Base-by-base conservation (phyloP, 2,113 vertebrate genomes). In the Semnornis frantzii region DNA sequence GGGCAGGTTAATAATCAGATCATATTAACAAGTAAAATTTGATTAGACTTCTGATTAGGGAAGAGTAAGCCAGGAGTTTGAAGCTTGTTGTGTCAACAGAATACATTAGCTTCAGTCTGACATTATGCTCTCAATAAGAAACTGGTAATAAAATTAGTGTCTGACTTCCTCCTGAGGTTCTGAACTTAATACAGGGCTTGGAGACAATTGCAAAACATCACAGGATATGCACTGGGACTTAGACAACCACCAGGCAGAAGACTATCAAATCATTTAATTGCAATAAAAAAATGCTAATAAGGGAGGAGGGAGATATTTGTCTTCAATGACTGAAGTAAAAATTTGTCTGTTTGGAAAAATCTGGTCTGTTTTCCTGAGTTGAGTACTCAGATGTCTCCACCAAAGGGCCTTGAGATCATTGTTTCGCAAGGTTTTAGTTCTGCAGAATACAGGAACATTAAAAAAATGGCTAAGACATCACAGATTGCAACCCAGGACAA, bases 41-140 rank as follows among this genome's bases (percentile, higher is more conserved):
- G 78, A 94, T 96, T 94, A 95, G 74, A 23, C 28, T 95, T 78
- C 91, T 92, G 89, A 95, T 91, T 85, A 93, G 82, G 86, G 69
- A 90, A 75, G 57, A 80, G 44, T 54, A 84, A 69, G 55, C 54
- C 86, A 76, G 78, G 59, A 93, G 68, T 78, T 89, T 78, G 93
- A 85, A 80, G 80, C 90, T 91, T 85, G 75, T 88, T 95, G 91
- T 93, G 86, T 95, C 94, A 95, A 90, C 81, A 83, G 87, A 93
- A 79, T 46, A 86, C 37, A 92, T 92, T 85, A 94, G 62, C 64
- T 85, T 46, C 90, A 81, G 79, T 70, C 78, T 84, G 82, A 72
- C 2, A 8, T 85, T 95, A 74, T 83, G 79, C 68, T 95, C 89
- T 90, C 88, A 89, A 1, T 86, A 92, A 87, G 65, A 42, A 69